These are phyloP conservation scores for Drosophila yakuba DNA, from an alignment of 1,140 invertebrate species.

Conservation along the genomic window DNA sequence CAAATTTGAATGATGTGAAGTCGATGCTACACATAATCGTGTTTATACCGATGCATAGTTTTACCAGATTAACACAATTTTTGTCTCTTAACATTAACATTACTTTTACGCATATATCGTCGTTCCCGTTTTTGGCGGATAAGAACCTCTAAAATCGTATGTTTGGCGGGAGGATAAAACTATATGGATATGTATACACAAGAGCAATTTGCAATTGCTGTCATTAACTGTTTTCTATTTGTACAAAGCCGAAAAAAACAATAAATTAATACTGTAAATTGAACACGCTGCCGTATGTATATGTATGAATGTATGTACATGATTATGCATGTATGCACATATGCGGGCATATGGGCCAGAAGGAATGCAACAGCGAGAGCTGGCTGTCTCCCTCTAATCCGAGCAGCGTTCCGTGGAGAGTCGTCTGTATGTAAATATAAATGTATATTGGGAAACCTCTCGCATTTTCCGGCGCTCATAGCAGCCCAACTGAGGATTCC, in stretches of 20 bases:
- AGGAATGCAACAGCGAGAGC: neutral
- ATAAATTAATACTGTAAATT: conserved; percentile 52
- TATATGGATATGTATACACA: conserved; percentile 30
- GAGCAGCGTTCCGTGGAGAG: no score
- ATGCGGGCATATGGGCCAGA: neutral
- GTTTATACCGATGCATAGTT: conserved; percentile 20
- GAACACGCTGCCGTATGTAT: neutral
- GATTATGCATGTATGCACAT: no score
- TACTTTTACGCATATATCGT: conserved; percentile 20
- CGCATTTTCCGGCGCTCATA: no score
- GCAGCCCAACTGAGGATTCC: no score
- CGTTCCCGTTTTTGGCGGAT: conserved; percentile 11
- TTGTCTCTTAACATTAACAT: conserved; percentile 34
- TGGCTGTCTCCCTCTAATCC: neutral
- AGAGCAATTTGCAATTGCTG: conserved; percentile 56
- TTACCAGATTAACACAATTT: conserved; percentile 22
- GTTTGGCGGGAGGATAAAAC: conserved; percentile 20
- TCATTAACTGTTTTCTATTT: conserved; percentile 81
- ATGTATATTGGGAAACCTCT: neutral
- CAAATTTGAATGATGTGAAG: conserved; percentile 36
- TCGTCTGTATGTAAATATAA: no score
- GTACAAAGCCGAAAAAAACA: conserved; percentile 65
- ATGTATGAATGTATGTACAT: no score
- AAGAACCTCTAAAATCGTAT: conserved; percentile 33
- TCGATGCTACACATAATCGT: conserved; percentile 2